These are phyloP conservation scores for Anoura caudifer DNA, from an alignment of 2,113 vertebrate genomes.

Conservation along the genomic window DNA sequence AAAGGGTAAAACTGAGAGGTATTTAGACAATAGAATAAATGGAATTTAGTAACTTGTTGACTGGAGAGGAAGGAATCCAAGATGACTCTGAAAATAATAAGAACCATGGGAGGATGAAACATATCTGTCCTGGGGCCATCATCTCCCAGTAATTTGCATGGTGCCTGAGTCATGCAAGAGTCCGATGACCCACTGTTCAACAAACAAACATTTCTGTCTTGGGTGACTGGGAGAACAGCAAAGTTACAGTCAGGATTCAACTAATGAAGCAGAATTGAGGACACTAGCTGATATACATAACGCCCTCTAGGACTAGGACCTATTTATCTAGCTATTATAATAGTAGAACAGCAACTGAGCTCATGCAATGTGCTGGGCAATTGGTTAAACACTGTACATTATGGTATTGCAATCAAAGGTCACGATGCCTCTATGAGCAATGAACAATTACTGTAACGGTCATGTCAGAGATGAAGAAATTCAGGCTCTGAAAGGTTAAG, in stretches of 20 bases:
- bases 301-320: background rate
- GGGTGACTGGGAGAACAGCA: background rate
- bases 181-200: background rate
- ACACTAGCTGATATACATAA: background rate
- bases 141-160: background rate
- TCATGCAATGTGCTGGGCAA: background rate
- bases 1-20: background rate
- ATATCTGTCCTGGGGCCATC: background rate
- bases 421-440: background rate
- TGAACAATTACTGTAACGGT: background rate
- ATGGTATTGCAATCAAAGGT: background rate
- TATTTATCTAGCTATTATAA: background rate
- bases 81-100: background rate
- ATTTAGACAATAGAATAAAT: background rate
- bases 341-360: background rate
- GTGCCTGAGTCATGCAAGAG: background rate
- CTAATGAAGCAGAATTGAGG: background rate
- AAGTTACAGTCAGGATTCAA: background rate
- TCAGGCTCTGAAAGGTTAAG: background rate
- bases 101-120: background rate
- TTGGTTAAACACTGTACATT: background rate
- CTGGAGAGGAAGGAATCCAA: background rate
- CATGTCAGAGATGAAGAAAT: slow-evolving; percentile 2
- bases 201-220: background rate
- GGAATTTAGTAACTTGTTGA: background rate